A percentile compares a stretch with the other conserved stretches of the same genome.
phyloP scores from a whole-genome alignment of 2,797 vertebrate genomes.

The Arnoldichthys spilopterus region DNA sequence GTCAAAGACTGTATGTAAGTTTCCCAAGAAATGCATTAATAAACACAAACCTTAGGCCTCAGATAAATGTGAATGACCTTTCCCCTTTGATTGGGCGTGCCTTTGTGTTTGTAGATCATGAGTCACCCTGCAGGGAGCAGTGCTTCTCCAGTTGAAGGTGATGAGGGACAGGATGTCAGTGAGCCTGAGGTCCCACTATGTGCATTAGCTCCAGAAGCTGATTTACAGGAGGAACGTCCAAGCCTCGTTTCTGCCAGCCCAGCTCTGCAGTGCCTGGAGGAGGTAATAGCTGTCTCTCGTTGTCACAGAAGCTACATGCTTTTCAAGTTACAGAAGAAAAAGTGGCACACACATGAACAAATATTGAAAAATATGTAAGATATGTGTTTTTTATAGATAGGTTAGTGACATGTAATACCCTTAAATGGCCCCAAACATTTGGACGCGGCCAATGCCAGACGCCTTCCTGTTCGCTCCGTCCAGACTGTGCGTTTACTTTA shows the following conservation, averaged over 20 bases:
- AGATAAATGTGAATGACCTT: neutral
- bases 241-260: conserved; percentile 68
- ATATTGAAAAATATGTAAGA: no score
- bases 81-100: neutral
- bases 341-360: no score
- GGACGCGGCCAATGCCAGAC: no score
- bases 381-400: no score
- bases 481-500: no score
- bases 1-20: neutral
- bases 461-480: no score
- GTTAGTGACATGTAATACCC: no score
- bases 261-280: conserved; percentile 83
- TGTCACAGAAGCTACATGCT: neutral
- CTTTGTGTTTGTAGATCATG: conserved; percentile 67
- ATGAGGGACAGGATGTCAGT: conserved; percentile 35
- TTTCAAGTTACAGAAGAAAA: neutral
- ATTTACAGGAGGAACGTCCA: conserved; percentile 67
- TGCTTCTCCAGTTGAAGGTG: conserved; percentile 54
- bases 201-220: conserved; percentile 70
- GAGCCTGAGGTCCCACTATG: conserved; percentile 58
- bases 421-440: no score
- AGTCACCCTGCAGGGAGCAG: conserved; percentile 64
- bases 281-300: conserved; percentile 75
- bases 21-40: neutral
- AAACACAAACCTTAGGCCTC: neutral